Percentiles rank a stretch among this genome's conserved stretches.
phyloP scores from a whole-genome alignment of 92 coral and sea anemone genomes.

The Galaxea fascicularis region DNA sequence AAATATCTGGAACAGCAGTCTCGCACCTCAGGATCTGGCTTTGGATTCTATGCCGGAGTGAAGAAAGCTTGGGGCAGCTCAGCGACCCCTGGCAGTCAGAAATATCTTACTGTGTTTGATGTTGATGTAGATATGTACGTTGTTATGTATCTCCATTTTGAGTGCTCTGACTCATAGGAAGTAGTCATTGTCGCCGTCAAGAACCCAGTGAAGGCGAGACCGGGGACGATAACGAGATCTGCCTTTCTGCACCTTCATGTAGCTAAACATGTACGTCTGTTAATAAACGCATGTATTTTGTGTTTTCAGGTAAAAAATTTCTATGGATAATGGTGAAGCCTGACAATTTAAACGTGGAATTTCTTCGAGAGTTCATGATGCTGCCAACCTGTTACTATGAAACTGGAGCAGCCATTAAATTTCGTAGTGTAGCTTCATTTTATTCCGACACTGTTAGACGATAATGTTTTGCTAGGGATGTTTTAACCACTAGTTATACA shows the following conservation, averaged over 20 bases:
- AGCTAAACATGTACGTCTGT: no score
- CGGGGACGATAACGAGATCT: no score
- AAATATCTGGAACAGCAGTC: conserved; percentile 51
- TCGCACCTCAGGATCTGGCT: conserved; percentile 43
- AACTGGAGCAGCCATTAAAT: conserved; percentile 50
- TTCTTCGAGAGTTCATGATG: conserved; percentile 52
- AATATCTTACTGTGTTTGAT: conserved; percentile 58
- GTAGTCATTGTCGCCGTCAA: no score
- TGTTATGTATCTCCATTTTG: no score
- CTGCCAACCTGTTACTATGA: conserved; percentile 37
- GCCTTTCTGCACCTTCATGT: no score
- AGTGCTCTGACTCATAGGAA: no score
- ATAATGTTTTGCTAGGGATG: no score
- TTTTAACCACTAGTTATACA: neutral
- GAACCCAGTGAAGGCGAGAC: no score
- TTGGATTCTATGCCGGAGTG: conserved; percentile 59
- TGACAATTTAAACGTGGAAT: conserved; percentile 25
- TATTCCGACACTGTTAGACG: no score
- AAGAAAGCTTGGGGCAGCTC: conserved; percentile 56
- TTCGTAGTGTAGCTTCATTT: conserved; percentile 24
- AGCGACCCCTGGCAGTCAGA: neutral
- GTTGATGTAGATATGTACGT: conserved; percentile 66
- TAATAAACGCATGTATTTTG: no score
- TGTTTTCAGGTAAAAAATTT: conserved; percentile 44
- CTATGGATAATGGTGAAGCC: conserved; percentile 49